Evolutionary conservation across 35 echinoderm and acorn worm genomes (phyloP), one percentile per base, ranked within the genome.

Genomic region (Heliocidaris erythrogramma): DNA sequence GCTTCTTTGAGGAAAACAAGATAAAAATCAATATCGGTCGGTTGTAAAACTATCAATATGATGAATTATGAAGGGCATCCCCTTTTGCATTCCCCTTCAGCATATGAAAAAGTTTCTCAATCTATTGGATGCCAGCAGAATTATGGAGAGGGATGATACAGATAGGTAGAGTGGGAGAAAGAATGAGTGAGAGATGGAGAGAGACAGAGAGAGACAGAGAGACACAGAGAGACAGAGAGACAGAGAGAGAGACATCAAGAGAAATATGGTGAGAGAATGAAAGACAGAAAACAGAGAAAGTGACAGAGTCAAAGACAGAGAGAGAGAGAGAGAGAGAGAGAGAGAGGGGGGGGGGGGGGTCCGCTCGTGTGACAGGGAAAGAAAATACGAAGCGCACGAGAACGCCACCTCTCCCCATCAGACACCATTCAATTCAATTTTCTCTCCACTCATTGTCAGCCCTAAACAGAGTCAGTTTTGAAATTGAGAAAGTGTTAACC

Each of bases 401-500:
- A 24, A 18, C 14, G 65, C 4, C n/a, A 5, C 21, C 12, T 2
- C 65, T 24, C 18, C 7, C 65, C 14, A 3, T 21, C 14, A 78
- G 65, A 8, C 65, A 69, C 60, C 65, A 78, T 78, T 78, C 65
- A 78, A 78, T 78, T 78, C 21, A 78, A n/a, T 78, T 78, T 78
- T n/a, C 65, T 24, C 21, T 27, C 65, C 27, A 18, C 65, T 29
- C 17, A 78, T 78, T 78, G 18, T n/a, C 17, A 21, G 65, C 65
- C 65, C 35, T 21, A 78, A 69, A 27, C 65, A 17, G 65, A 78
- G 65, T 78, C 18, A n/a, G 65, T 78, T 78, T 78, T 78, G 65
- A n/a, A n/a, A 78, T 78, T 78, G 65, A 78, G 65, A 78, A 78
- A 78, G 65, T 78, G 65, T 78, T 78, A 78, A 78, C 65, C 65